phyloP scores from a whole-genome alignment of 2,797 vertebrate species.

The Scyliorhinus canicula region DNA sequence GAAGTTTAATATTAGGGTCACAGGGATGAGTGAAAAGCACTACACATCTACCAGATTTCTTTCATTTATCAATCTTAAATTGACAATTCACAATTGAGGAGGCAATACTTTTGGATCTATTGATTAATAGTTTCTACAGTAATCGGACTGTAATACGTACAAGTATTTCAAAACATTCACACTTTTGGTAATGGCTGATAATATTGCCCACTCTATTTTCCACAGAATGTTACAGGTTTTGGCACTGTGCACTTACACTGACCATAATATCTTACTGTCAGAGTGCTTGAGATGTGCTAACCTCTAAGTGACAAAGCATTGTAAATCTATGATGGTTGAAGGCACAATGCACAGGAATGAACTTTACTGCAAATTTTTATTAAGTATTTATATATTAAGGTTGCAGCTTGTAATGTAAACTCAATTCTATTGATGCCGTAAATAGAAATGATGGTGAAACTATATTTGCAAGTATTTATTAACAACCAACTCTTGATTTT shows the following conservation, averaged over 20 bases:
- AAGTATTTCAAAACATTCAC: neutral
- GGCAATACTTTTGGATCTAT: neutral
- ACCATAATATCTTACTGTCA: neutral
- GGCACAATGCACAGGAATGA: neutral
- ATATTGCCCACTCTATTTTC: neutral
- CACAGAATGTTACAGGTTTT: neutral
- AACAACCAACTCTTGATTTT: neutral
- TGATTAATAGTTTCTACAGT: neutral
- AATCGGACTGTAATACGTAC: neutral
- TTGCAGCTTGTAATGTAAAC: neutral
- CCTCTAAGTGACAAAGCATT: neutral
- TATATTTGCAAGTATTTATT: neutral
- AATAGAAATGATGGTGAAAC: neutral
- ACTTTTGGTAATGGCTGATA: neutral
- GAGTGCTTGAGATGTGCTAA: neutral
- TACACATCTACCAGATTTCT: constrained; percentile 3
- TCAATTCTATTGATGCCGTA: neutral
- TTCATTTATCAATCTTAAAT: neutral
- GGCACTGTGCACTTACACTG: neutral
- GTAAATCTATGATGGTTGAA: neutral
- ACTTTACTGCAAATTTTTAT: neutral
- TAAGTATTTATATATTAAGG: neutral
- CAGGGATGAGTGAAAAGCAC: neutral
- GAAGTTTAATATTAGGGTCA: constrained; percentile 8
- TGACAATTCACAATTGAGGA: neutral